Conservation (phyloP, 2,113 vertebrate genomes). For the Platysteira castanea region DNA sequence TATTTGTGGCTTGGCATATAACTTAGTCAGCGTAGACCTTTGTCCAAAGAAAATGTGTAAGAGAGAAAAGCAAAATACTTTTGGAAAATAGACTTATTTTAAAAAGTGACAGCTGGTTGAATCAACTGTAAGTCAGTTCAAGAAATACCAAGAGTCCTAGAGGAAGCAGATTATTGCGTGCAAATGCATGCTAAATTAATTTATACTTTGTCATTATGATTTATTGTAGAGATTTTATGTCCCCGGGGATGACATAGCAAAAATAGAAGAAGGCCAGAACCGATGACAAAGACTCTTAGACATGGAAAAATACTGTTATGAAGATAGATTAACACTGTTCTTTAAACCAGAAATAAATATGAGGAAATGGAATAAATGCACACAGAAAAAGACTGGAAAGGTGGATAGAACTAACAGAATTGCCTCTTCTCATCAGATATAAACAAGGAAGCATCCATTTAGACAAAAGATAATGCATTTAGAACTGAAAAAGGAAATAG, state of each 20-base stretch:
- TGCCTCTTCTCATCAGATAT: not conserved
- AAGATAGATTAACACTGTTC: not conserved
- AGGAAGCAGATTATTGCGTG: not conserved
- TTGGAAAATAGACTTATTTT: not conserved
- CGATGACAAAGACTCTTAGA: not conserved
- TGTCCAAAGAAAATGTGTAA: not conserved
- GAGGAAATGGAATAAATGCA: not conserved
- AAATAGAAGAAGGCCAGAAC: not conserved
- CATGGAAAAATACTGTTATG: not conserved
- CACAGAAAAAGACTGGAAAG: not conserved
- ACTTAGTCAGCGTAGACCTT: not conserved
- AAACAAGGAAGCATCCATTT: not conserved
- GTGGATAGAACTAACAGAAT: not conserved
- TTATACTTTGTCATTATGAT: not conserved
- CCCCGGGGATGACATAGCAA: not conserved
- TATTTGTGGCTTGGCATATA: not conserved
- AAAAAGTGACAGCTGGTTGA: not conserved
- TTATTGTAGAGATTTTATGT: conserved; percentile 22
- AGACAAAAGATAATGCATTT: not conserved
- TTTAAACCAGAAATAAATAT: not conserved
- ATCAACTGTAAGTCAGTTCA: not conserved
- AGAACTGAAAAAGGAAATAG: not conserved
- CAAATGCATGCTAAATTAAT: conserved; percentile 42
- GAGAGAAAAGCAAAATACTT: not conserved
- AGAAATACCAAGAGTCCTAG: not conserved